Evolutionary conservation across 2,888 invertebrate species (phyloP), one percentile per base, ranked within the genome.

Genomic region (Anticlea derivata): DNA sequence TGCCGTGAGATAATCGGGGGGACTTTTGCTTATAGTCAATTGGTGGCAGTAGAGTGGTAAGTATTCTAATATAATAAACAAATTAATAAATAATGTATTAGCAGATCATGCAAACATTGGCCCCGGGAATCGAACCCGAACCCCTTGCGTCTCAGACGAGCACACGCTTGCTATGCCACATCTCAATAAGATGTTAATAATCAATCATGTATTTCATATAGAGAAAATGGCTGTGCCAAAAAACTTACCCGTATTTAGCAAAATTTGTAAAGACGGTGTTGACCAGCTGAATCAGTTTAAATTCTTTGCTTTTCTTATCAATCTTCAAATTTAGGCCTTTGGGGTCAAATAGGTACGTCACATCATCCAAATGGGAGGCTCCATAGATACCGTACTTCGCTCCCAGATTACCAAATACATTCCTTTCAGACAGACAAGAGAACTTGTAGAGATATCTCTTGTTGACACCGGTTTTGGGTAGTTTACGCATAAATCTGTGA

Each of bases 191-290:
- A n/a, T 17, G 17, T 17, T 17, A 17, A 17, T 2, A 17, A 17
- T 3, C 17, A 17, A 4, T 17, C 2, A 17, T n/a, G n/a, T n/a
- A n/a, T n/a, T n/a, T n/a, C n/a, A n/a, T n/a, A n/a, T n/a, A n/a
- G n/a, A n/a, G n/a, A n/a, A 17, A 17, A 17, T 17, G n/a, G 4
- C 17, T 17, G 17, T 17, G 17, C 17, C 1, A 30, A 22, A 7
- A 17, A 23, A 65, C 75, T 75, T 63, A 83, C 83, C 83, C 77
- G 46, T 63, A 75, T 60, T 83, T 83, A n/a, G 77, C 80, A 50
- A 82, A 84, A 55, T 82, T 83, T 0, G 75, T 73, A 23, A 82
- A 69, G 1, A 79, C 41, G 0, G 63, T 62, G 33, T 71, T 75
- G 0, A 66, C 63, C 13, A 70, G 59, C n/a, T 75, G 55, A 1